Base-by-base conservation (phyloP, 1,140 invertebrate species). In the Bombus waltoni region DNA sequence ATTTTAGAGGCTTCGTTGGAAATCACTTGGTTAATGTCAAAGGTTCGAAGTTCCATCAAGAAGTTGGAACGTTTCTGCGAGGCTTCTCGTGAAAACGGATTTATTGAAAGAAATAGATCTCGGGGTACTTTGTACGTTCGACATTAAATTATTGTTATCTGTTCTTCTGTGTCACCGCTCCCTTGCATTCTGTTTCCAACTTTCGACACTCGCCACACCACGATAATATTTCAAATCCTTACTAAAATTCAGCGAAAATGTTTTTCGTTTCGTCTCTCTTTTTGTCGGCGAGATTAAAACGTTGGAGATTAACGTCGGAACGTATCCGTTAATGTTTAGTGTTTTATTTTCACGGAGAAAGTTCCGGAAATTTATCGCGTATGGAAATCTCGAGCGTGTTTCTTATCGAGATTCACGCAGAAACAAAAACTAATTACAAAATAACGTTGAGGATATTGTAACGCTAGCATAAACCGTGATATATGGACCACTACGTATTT, bases 401-500 rank as follows among this genome's bases (percentile, higher is more conserved):
- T n/a, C 25, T 42, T 40, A 25, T 5, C 3, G n/a, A 47, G 10
- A 6, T 10, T 28, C 28, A 0, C 11, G 25, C 3, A 11, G 22
- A 5, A n/a, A 32, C 3, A 59, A 82, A 76, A 75, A 65, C 28
- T 88, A 81, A 70, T 57, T 65, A 81, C 22, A 70, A 88, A 81
- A 74, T 57, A 59, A 68, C 88, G 35, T 70, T 72, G 22, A 3
- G n/a, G 32, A 42, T 85, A 35, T 74, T 38, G 57, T 22, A 40
- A 32, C 65, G n/a, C 38, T 86, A 47, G 75, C 44, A 22, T 22
- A 47, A 74, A 57, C 10, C 32, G 28, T 76, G 66, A 89, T 83
- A 78, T 81, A 73, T 59, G 62, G 57, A 10, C 42, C 38, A 42
- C 57, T 53, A 28, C 32, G 42, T 85, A 78, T 90, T 90, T 87